A percentile compares a stretch with the other conserved stretches of the same genome.
Evolutionary conservation across 1,140 invertebrate genomes (phyloP).

Genomic region (Hycleus cichorii): DNA sequence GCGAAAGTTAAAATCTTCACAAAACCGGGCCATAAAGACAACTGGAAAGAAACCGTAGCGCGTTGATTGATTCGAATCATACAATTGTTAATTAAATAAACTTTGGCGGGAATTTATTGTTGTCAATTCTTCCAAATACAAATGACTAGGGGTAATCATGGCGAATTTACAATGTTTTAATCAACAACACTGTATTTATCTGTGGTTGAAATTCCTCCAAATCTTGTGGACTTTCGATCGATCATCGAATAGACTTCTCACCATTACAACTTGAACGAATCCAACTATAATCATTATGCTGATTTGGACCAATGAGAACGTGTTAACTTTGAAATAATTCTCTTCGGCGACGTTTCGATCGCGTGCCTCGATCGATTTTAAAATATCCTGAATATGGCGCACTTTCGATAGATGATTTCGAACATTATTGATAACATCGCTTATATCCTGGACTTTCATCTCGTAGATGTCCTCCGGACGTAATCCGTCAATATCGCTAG

Average conservation of each 20-base stretch:
- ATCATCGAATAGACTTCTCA: conserved; percentile 62
- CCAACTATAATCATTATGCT: conserved; percentile 63
- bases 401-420: conserved; percentile 54
- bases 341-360: conserved; percentile 73
- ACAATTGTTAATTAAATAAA: conserved; percentile 1
- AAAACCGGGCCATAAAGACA: conserved; percentile 33
- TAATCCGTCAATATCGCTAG: conserved; percentile 41
- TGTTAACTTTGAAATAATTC: conserved; percentile 65
- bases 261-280: conserved; percentile 56
- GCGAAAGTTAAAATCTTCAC: conserved; percentile 33
- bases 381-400: conserved; percentile 61
- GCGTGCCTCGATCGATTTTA: conserved; percentile 64
- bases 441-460: conserved; percentile 57
- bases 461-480: conserved; percentile 51
- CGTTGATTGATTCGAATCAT: not conserved
- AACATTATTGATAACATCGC: conserved; percentile 54
- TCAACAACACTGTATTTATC: not conserved
- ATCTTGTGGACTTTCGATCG: conserved; percentile 48
- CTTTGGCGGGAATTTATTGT: not conserved
- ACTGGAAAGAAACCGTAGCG: conserved; percentile 34
- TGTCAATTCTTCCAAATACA: not conserved
- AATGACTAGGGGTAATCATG: not conserved
- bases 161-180: no score
- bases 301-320: conserved; percentile 64
- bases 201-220: conserved; percentile 38